Conservation (phyloP, 2,797 vertebrate species). For the Thunnus albacares region DNA sequence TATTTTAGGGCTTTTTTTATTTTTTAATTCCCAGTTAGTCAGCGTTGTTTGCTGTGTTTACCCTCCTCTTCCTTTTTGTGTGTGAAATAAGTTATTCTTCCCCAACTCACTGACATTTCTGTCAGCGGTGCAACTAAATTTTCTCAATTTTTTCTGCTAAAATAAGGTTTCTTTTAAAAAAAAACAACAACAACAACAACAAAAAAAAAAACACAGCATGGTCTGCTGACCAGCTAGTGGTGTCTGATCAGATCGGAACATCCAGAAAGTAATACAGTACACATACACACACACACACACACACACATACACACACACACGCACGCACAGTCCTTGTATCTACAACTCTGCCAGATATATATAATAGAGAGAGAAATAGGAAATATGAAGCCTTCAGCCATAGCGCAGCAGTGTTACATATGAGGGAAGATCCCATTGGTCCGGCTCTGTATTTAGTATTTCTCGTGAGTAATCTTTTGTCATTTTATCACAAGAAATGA, state of each 20-base stretch:
- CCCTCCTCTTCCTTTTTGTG: slow-evolving; percentile 31
- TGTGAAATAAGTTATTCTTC: slow-evolving; percentile 69
- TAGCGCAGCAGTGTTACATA: slow-evolving; percentile 77
- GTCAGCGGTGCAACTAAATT: slow-evolving; percentile 64
- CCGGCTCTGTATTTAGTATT: slow-evolving; percentile 84
- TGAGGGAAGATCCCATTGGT: slow-evolving; percentile 84
- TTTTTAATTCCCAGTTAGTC: slow-evolving; percentile 64
- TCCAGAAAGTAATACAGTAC: slow-evolving; percentile 68
- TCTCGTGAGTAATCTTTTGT: slow-evolving; percentile 86
- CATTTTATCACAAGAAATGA: slow-evolving; percentile 86
- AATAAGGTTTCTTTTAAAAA: slow-evolving; percentile 50
- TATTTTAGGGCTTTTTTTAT: slow-evolving; percentile 16
- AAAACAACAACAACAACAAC: neutral
- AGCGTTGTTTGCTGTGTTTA: slow-evolving; percentile 44
- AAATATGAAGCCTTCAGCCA: slow-evolving; percentile 83
- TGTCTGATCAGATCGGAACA: slow-evolving; percentile 78
- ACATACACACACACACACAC: slow-evolving; percentile 41
- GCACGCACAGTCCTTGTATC: slow-evolving; percentile 67
- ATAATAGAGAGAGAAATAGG: slow-evolving; percentile 84
- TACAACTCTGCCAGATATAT: slow-evolving; percentile 79
- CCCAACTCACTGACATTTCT: slow-evolving; percentile 67
- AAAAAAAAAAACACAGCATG: slow-evolving; percentile 31
- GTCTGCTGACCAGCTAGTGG: slow-evolving; percentile 71
- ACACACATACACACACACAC: slow-evolving; percentile 42
- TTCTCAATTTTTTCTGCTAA: slow-evolving; percentile 47